These are phyloP conservation scores for Drosophila cracens DNA, from an alignment of 2,888 invertebrate species.

Conservation along the genomic window DNA sequence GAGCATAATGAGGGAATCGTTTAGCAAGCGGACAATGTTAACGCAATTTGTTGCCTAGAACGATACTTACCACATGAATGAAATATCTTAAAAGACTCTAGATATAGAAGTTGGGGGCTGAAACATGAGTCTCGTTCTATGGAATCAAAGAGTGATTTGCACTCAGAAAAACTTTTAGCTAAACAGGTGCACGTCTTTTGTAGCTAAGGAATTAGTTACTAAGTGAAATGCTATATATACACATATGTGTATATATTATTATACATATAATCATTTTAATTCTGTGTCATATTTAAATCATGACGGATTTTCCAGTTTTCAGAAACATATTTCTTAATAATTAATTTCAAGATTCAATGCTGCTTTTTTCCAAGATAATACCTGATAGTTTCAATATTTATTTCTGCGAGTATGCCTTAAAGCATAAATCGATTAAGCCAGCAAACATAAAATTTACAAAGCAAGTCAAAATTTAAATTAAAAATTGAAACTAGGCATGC, in stretches of 20 bases:
- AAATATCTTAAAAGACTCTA: neutral
- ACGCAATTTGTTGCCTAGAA: conserved; percentile 57
- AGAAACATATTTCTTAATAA: neutral
- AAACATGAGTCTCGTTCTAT: neutral
- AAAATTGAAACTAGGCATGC: neutral
- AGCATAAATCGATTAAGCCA: accelerated
- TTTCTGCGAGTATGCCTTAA: too few species aligned
- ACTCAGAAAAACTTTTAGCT: neutral
- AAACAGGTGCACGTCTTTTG: neutral
- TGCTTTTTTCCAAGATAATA: neutral
- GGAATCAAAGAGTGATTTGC: neutral
- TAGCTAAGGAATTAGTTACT: neutral
- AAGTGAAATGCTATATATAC: neutral
- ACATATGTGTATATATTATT: neutral
- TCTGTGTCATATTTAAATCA: neutral
- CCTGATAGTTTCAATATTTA: neutral
- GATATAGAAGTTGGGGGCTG: neutral
- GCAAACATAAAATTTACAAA: neutral
- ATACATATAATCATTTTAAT: neutral
- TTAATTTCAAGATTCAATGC: neutral
- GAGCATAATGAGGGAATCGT: conserved; percentile 45
- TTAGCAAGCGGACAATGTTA: conserved; percentile 38
- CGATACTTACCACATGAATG: conserved; percentile 58
- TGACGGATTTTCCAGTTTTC: too few species aligned
- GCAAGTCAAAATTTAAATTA: neutral